A percentile compares a stretch with the other conserved stretches of the same genome.
Evolutionary conservation across 1,140 invertebrate species (phyloP).

Genomic region (Gryon sp.): DNA sequence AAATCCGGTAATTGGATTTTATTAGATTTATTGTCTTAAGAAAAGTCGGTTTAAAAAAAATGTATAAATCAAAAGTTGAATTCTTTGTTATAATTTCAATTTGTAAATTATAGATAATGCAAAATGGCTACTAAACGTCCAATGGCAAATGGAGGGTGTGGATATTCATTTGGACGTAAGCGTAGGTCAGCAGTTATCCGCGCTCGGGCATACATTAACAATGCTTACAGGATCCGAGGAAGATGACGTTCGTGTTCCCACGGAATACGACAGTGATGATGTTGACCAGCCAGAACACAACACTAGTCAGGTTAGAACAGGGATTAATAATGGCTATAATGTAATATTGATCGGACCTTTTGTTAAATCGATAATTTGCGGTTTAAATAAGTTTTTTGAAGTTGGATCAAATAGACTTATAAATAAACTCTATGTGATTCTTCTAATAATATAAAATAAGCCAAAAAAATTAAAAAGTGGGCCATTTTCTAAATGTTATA

Average conservation of each 20-base stretch:
- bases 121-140: constrained; percentile 98
- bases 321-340: too few species aligned
- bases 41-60: not conserved
- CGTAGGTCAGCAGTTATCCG: constrained; percentile 96
- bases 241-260: constrained; percentile 85
- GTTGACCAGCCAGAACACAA: constrained; percentile 86
- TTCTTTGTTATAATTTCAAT: constrained; percentile 31
- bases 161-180: constrained; percentile 97
- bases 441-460: too few species aligned
- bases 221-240: constrained; percentile 94
- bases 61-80: constrained; percentile 2
- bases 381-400: too few species aligned
- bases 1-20: constrained; percentile 83
- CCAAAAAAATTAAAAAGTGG: too few species aligned
- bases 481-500: too few species aligned
- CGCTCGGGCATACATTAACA: constrained; percentile 96
- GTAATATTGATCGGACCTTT: too few species aligned
- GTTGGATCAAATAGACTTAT: too few species aligned
- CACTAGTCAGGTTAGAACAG: constrained; percentile 76
- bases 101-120: constrained; percentile 90
- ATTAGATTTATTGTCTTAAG: too few species aligned
- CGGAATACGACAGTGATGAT: constrained; percentile 88
- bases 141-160: constrained; percentile 99
- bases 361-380: too few species aligned
- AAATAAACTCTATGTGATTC: too few species aligned